Evolutionary conservation across 2,797 vertebrate genomes (phyloP).

Genomic region (Champsocephalus esox): DNA sequence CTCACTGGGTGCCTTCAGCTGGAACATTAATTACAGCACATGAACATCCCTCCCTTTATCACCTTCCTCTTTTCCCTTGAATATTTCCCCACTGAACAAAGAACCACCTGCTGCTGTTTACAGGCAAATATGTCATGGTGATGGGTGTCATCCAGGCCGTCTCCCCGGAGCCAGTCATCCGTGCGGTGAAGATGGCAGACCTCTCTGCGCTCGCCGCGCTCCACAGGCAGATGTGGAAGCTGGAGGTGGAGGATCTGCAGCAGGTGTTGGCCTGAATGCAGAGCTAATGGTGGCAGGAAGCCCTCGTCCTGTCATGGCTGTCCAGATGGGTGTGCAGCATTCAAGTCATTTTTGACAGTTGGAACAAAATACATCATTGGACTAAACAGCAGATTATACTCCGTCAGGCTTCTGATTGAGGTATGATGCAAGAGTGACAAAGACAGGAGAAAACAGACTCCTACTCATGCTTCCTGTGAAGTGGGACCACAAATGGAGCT

Average conservation of each 20-base stretch:
- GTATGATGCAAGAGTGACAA: slow-evolving; percentile 6
- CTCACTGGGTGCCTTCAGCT: neutral
- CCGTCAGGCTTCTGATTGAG: neutral
- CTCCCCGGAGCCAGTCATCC: slow-evolving; percentile 88
- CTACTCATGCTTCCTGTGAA: neutral
- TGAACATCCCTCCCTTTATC: neutral
- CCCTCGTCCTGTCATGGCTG: neutral
- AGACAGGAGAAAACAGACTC: neutral
- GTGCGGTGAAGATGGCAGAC: slow-evolving; percentile 91
- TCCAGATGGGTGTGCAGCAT: neutral
- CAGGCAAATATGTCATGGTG: slow-evolving; percentile 94
- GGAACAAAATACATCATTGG: neutral
- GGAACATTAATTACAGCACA: neutral
- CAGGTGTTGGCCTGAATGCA: slow-evolving; percentile 65
- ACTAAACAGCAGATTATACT: neutral
- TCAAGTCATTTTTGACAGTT: neutral
- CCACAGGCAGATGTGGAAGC: slow-evolving; percentile 87
- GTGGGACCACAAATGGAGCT: neutral
- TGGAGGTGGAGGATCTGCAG: slow-evolving; percentile 92
- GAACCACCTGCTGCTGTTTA: slow-evolving; percentile 32
- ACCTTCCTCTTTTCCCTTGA: neutral
- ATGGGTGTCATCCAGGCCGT: slow-evolving; percentile 88
- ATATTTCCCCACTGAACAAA: slow-evolving; percentile 24
- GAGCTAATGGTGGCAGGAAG: slow-evolving; percentile 3
- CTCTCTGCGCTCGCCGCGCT: slow-evolving; percentile 84